phyloP scores from a whole-genome alignment of 2,797 vertebrate species.

The Anomalospiza imberbis region DNA sequence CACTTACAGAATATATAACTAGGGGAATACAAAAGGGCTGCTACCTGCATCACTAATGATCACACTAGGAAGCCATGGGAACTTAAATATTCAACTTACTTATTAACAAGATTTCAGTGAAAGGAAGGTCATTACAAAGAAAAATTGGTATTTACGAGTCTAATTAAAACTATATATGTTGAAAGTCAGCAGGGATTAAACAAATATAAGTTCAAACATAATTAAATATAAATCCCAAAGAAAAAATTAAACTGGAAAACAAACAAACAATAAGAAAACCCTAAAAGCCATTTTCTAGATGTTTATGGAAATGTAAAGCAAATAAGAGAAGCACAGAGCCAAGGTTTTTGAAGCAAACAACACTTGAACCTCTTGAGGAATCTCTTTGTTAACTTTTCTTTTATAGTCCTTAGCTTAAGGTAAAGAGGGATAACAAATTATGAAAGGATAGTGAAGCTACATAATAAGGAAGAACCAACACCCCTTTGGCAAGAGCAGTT shows the following conservation, averaged over 20 bases:
- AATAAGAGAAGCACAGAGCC: not conserved
- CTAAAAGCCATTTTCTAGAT: not conserved
- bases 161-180: not conserved
- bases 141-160: not conserved
- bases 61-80: not conserved
- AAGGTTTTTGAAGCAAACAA: not conserved
- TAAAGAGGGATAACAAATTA: not conserved
- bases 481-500: not conserved
- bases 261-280: not conserved
- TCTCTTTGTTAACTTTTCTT: not conserved
- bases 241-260: not conserved
- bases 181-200: not conserved
- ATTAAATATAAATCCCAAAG: not conserved
- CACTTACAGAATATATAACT: not conserved
- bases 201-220: not conserved
- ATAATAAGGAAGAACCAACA: not conserved
- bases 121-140: not conserved
- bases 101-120: not conserved
- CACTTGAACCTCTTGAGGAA: not conserved
- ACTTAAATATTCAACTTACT: not conserved
- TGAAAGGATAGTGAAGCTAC: not conserved
- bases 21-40: not conserved
- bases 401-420: not conserved
- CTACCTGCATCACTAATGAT: not conserved
- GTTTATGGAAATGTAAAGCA: not conserved